These are phyloP conservation scores for Casuarius casuarius DNA, from an alignment of 2,113 vertebrate genomes.

Conservation along the genomic window DNA sequence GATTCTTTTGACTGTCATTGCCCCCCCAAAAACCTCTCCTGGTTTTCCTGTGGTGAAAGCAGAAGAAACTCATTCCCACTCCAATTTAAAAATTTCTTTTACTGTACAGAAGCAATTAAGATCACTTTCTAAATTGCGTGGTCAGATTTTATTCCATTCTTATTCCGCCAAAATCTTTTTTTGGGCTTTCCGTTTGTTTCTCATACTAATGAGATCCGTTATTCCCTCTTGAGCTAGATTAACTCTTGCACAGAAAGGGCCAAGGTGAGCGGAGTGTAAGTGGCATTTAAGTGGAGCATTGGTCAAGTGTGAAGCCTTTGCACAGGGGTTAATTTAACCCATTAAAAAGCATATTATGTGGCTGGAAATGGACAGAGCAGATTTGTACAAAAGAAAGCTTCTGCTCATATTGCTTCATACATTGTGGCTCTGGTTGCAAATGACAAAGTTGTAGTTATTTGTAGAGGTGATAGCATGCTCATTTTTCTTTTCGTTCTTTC, in stretches of 20 bases:
- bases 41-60: not conserved
- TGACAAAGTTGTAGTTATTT: not conserved
- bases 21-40: not conserved
- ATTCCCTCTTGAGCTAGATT: not conserved
- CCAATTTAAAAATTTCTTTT: not conserved
- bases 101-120: not conserved
- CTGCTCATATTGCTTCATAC: not conserved
- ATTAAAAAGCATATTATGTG: not conserved
- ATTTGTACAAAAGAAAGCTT: not conserved
- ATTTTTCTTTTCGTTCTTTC: not conserved
- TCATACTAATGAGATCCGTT: not conserved
- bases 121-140: not conserved
- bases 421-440: not conserved
- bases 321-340: not conserved
- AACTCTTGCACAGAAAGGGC: not conserved
- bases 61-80: not conserved
- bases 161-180: not conserved
- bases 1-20: not conserved
- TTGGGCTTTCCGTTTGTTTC: not conserved
- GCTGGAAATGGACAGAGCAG: not conserved
- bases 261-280: not conserved
- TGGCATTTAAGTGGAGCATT: not conserved
- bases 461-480: not conserved
- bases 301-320: not conserved
- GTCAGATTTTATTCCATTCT: not conserved